These are phyloP conservation scores for Promerops cafer DNA, from an alignment of 2,113 vertebrate genomes.

Conservation along the genomic window DNA sequence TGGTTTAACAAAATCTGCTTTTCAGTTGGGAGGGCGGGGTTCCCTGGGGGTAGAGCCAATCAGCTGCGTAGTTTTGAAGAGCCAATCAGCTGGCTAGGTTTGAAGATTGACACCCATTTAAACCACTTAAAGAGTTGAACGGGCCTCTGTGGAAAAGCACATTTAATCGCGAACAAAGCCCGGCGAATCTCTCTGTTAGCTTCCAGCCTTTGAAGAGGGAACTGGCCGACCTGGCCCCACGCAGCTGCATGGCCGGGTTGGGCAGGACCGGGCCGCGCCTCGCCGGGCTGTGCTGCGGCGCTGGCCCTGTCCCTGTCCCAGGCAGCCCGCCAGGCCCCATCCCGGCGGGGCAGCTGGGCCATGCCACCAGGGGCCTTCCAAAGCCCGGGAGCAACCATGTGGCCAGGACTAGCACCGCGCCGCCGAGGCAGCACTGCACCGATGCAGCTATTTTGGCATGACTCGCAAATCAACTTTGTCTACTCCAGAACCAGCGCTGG, in stretches of 20 bases:
- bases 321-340: background rate
- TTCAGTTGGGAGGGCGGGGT: background rate
- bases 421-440: background rate
- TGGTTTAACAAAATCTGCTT: background rate
- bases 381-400: background rate
- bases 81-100: background rate
- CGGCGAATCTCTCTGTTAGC: background rate
- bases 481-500: background rate
- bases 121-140: background rate
- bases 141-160: background rate
- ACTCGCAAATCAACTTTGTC: background rate
- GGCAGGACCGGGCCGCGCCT: no score
- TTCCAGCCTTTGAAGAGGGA: background rate
- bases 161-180: background rate
- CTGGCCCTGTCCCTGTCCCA: background rate
- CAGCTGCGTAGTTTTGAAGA: no score
- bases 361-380: background rate
- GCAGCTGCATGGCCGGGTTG: background rate
- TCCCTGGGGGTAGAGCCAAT: background rate
- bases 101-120: background rate
- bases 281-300: background rate
- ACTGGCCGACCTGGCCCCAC: background rate
- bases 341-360: background rate
- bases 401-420: background rate
- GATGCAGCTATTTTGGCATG: background rate